A percentile compares a stretch with the other conserved stretches of the same genome.
Evolutionary conservation across 1,140 invertebrate species (phyloP).

Genomic region (Sitophilus oryzae): DNA sequence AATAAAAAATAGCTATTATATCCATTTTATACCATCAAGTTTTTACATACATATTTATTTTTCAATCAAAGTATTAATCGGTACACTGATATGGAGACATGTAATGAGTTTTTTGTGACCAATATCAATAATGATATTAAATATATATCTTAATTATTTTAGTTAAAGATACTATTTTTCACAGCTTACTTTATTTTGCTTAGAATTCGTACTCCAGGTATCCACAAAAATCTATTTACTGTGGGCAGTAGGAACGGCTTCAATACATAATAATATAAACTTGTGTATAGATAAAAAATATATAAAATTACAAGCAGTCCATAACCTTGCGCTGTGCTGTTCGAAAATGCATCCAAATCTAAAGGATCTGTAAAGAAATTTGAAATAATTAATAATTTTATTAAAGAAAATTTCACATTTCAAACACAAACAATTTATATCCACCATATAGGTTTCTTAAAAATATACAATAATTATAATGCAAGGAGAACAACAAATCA

Average conservation of each 20-base stretch:
- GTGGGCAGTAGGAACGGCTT: conserved; percentile 53
- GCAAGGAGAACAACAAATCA: too few species aligned
- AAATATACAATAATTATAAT: too few species aligned
- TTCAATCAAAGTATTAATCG: too few species aligned
- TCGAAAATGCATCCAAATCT: conserved; percentile 30
- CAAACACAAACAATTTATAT: neutral
- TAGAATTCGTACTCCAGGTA: too few species aligned
- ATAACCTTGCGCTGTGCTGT: conserved; percentile 61
- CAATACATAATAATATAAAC: conserved; percentile 61
- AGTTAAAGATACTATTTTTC: neutral
- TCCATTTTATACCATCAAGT: too few species aligned
- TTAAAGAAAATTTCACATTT: neutral
- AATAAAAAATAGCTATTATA: too few species aligned
- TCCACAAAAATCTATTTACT: conserved; percentile 43
- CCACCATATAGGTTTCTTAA: neutral
- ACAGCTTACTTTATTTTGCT: conserved; percentile 24
- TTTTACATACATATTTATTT: too few species aligned
- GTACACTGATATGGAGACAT: too few species aligned
- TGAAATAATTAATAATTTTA: conserved; percentile 1
- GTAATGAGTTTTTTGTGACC: neutral
- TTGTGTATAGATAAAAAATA: conserved; percentile 53
- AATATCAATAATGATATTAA: neutral
- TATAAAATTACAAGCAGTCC: conserved; percentile 66
- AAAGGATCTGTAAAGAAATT: conserved; percentile 34
- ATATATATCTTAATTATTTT: neutral